Evolutionary conservation across 2,113 vertebrate species (phyloP).

Genomic region (Nothoprocta perdicaria): DNA sequence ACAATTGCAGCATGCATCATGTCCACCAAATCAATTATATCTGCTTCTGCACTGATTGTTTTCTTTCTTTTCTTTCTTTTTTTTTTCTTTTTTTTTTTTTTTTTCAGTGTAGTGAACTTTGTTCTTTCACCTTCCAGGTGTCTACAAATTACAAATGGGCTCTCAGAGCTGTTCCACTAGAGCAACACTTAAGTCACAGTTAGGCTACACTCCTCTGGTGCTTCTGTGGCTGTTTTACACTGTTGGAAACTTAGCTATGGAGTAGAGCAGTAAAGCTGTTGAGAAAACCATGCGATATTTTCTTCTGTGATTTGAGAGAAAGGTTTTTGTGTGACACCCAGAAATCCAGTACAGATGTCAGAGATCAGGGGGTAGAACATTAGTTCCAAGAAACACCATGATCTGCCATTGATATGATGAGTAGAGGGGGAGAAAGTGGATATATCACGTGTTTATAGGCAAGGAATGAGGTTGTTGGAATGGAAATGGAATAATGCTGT

Average conservation of each 20-base stretch:
- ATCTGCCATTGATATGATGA: background rate
- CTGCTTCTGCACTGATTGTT: background rate
- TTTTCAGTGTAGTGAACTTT: background rate
- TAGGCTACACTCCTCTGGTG: background rate
- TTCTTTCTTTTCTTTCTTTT: background rate
- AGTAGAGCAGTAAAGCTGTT: background rate
- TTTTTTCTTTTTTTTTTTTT: background rate
- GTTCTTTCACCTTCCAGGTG: background rate
- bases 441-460: background rate
- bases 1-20: constrained; percentile 22
- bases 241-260: background rate
- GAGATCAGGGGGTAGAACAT: background rate
- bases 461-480: background rate
- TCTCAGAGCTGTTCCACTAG: background rate
- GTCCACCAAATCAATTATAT: constrained; percentile 24
- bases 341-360: background rate
- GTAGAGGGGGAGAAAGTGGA: background rate
- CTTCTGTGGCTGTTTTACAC: background rate
- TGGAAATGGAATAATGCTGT: background rate
- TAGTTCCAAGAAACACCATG: background rate
- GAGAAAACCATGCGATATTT: background rate
- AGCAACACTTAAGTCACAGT: background rate
- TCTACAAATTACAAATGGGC: background rate
- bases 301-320: background rate
- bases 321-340: background rate